A percentile compares a stretch with the other conserved stretches of the same genome.
Evolutionary conservation across 2,888 invertebrate species (phyloP).

Genomic region (Allygus modestus): DNA sequence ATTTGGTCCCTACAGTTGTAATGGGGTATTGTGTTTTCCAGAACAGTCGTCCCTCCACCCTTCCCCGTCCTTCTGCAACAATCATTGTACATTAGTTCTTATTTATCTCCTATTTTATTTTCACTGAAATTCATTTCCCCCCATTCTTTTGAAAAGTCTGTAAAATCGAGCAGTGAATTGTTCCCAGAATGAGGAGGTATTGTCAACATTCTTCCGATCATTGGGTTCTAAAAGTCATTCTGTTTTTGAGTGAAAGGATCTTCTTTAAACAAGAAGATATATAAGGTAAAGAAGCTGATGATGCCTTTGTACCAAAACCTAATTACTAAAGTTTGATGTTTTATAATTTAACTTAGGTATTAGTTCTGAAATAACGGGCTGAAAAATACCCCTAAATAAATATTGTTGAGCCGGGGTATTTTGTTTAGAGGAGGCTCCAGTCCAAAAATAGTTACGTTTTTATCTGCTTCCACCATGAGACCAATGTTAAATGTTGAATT

Average conservation of each 20-base stretch:
- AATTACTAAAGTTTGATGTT: no score
- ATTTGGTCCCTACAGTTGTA: conserved; percentile 40
- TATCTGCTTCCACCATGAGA: no score
- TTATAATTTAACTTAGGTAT: no score
- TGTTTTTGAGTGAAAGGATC: neutral
- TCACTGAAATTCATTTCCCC: conserved; percentile 61
- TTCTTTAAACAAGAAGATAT: neutral
- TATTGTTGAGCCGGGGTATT: no score
- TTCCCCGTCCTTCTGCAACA: conserved; percentile 37
- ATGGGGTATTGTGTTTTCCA: conserved; percentile 46
- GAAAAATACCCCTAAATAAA: no score
- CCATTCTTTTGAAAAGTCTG: conserved; percentile 48
- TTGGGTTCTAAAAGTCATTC: conserved; percentile 13
- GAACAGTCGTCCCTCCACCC: conserved; percentile 22
- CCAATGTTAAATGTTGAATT: no score
- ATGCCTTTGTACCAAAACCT: no score
- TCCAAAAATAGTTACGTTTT: no score
- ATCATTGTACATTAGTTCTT: conserved; percentile 61
- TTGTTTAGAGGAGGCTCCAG: no score
- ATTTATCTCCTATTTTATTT: conserved; percentile 60
- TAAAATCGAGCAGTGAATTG: conserved; percentile 37
- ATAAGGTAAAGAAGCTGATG: no score
- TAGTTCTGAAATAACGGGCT: no score
- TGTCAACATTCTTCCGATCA: conserved; percentile 36
- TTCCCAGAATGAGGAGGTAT: conserved; percentile 31